Evolutionary conservation across 1,140 invertebrate species (phyloP).

Genomic region (Nephila pilipes): DNA sequence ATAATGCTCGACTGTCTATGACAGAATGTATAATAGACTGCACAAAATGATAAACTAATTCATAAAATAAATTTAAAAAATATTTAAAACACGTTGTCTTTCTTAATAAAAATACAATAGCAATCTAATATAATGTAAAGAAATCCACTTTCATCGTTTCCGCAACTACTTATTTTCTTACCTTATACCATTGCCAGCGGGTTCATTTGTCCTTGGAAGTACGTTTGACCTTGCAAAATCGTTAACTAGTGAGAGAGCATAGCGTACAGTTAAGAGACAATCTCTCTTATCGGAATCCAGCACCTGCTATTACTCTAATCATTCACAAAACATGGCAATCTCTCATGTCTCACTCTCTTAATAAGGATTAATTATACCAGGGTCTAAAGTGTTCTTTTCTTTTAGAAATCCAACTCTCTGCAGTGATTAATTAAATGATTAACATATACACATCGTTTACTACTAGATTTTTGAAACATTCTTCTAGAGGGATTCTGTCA

Average conservation of each 20-base stretch:
- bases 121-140: too few species aligned
- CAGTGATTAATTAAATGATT: constrained; percentile 61
- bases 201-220: background rate
- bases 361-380: constrained; percentile 67
- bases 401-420: background rate
- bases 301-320: constrained; percentile 58
- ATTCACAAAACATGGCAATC: constrained; percentile 52
- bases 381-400: constrained; percentile 59
- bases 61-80: too few species aligned
- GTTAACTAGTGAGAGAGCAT: background rate
- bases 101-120: too few species aligned
- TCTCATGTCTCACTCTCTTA: constrained; percentile 35
- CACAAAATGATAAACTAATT: too few species aligned
- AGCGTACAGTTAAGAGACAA: too few species aligned
- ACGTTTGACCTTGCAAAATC: background rate
- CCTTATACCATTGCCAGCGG: too few species aligned
- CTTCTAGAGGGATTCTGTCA: constrained; percentile 26
- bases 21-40: too few species aligned
- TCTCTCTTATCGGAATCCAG: constrained; percentile 26
- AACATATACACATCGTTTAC: background rate
- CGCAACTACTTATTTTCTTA: too few species aligned
- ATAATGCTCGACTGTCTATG: too few species aligned
- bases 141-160: too few species aligned
- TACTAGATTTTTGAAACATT: constrained; percentile 49
- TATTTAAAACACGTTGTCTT: too few species aligned